phyloP scores from a whole-genome alignment of 2,113 vertebrate species.

The Atractosteus spatula region DNA sequence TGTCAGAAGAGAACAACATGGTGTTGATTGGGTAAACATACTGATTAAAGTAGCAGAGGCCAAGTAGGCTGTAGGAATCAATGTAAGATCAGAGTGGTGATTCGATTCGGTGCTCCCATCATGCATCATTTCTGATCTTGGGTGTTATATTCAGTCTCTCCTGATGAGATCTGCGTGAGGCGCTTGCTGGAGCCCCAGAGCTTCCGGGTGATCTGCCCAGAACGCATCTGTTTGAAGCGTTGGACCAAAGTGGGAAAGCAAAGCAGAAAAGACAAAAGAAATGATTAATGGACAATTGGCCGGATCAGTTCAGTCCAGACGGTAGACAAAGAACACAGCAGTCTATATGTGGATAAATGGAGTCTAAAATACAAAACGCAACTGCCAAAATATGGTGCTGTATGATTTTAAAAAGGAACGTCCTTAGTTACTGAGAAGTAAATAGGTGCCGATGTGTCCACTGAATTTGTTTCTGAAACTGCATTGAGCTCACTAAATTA shows the following conservation, averaged over 20 bases:
- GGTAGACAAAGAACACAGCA: too few relatives aligned
- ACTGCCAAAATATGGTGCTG: too few relatives aligned
- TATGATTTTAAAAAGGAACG: too few relatives aligned
- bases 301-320: too few relatives aligned
- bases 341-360: too few relatives aligned
- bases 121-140: constrained; percentile 73
- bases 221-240: constrained; percentile 84
- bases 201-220: constrained; percentile 92
- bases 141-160: constrained; percentile 92
- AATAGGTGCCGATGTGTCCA: too few relatives aligned
- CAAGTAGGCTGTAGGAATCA: constrained; percentile 53
- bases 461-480: too few relatives aligned
- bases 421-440: too few relatives aligned
- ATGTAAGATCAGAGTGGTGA: constrained; percentile 47
- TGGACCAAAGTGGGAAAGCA: constrained; percentile 51
- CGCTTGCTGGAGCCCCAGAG: constrained; percentile 95
- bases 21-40: constrained; percentile 35
- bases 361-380: too few relatives aligned
- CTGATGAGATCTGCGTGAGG: constrained; percentile 90
- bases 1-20: too few relatives aligned
- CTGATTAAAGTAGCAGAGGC: constrained; percentile 51
- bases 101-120: constrained; percentile 4
- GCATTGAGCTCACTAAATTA: too few relatives aligned
- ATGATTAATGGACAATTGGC: too few relatives aligned
- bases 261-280: constrained; percentile 20